These are phyloP conservation scores for Microplitis mediator DNA, from an alignment of 1,140 invertebrate genomes.

Conservation along the genomic window DNA sequence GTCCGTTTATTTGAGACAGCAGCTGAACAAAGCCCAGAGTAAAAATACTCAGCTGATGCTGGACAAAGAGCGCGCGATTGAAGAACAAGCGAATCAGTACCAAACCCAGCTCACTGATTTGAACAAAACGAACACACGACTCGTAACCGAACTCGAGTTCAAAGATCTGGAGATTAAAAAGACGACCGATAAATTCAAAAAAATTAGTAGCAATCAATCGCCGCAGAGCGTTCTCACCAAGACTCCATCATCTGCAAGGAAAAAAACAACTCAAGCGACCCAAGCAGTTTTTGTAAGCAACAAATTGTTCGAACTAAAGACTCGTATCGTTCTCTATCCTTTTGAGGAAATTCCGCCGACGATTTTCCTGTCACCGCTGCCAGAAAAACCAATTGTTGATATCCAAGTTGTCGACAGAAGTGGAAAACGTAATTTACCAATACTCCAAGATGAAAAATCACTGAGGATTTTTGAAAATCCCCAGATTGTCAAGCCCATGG, in stretches of 20 bases:
- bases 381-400: constrained; percentile 54
- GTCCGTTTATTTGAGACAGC: constrained; percentile 45
- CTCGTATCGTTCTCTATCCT: constrained; percentile 35
- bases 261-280: neutral
- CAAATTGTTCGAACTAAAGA: neutral
- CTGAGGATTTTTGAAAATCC: constrained; percentile 59
- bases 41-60: constrained; percentile 42
- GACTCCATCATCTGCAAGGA: neutral
- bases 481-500: constrained; percentile 53
- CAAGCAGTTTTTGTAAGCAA: neutral
- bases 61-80: constrained; percentile 41
- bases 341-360: constrained; percentile 46
- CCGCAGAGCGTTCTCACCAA: neutral
- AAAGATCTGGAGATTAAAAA: no score
- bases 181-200: no score
- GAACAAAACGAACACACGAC: no score
- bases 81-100: constrained; percentile 39
- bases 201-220: no score
- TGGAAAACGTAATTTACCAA: constrained; percentile 53
- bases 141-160: no score
- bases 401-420: constrained; percentile 52
- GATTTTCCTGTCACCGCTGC: constrained; percentile 44
- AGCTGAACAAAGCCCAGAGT: constrained; percentile 41
- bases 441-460: constrained; percentile 54
- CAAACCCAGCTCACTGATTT: no score